phyloP scores from a whole-genome alignment of 1,140 invertebrate species.

The Bombyx mandarina region DNA sequence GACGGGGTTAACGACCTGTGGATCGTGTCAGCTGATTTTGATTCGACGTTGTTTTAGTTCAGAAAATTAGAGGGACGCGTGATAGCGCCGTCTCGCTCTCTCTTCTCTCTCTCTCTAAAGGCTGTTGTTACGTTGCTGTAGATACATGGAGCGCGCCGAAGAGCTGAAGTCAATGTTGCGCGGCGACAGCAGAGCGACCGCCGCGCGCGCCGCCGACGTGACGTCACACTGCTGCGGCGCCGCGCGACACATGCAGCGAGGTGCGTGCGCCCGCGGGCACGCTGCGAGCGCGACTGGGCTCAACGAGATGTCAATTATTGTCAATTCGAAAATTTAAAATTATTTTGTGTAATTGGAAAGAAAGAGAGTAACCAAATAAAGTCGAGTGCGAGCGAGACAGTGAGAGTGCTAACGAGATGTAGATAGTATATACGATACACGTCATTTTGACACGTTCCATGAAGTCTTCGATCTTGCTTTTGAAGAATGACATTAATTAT shows the following conservation, averaged over 20 bases:
- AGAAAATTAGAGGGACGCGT: background rate
- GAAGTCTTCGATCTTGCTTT: background rate
- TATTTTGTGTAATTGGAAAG: background rate
- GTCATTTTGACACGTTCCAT: background rate
- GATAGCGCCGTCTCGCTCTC: background rate
- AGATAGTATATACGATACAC: background rate
- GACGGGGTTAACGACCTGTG: background rate
- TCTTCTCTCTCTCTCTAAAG: background rate
- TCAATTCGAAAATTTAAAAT: background rate
- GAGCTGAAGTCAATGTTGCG: slow-evolving; percentile 32
- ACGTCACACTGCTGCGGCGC: background rate
- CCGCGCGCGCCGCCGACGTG: background rate
- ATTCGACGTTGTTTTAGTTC: background rate
- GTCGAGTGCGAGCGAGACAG: background rate
- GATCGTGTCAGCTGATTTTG: background rate
- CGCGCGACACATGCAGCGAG: background rate
- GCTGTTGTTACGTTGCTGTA: background rate
- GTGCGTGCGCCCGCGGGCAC: background rate
- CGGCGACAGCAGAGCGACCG: background rate
- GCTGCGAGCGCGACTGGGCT: background rate
- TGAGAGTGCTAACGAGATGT: background rate
- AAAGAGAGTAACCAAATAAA: background rate
- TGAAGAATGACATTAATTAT: background rate
- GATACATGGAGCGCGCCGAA: slow-evolving; percentile 50
- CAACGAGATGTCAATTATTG: background rate